A percentile compares a stretch with the other conserved stretches of the same genome.
Conservation (phyloP, 2,797 vertebrate genomes). For the Carcharodon carcharias region DNA sequence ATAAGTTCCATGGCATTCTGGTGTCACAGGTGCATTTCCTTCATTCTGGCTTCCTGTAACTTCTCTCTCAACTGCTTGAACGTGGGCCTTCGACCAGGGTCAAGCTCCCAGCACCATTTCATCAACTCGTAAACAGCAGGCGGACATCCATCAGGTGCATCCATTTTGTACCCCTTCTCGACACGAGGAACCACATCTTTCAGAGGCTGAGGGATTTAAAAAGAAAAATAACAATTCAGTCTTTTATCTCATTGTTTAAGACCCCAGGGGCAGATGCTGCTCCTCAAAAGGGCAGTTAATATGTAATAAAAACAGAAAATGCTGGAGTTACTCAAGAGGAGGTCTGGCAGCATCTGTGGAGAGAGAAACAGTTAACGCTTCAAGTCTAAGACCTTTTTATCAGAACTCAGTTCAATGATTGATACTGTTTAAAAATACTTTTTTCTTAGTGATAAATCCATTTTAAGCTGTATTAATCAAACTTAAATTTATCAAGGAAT, state of each 20-base stretch:
- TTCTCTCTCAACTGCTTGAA: slow-evolving; percentile 88
- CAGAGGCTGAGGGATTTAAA: slow-evolving; percentile 61
- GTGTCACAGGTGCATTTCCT: slow-evolving; percentile 82
- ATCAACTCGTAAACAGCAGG: slow-evolving; percentile 85
- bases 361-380: background rate
- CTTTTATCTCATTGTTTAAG: background rate
- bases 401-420: background rate
- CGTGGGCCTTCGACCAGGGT: slow-evolving; percentile 68
- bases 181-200: slow-evolving; percentile 93
- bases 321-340: background rate
- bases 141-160: slow-evolving; percentile 82
- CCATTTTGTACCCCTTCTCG: slow-evolving; percentile 97
- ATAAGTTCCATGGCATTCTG: slow-evolving; percentile 38
- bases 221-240: background rate
- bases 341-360: background rate
- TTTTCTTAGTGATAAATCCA: background rate
- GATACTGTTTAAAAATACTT: background rate
- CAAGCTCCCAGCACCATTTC: slow-evolving; percentile 97
- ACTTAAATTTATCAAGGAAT: background rate
- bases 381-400: background rate
- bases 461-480: background rate
- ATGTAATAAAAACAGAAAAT: background rate
- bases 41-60: slow-evolving; percentile 87
- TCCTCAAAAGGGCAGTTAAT: background rate
- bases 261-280: background rate